Percentiles rank a stretch among this genome's conserved stretches.
Conservation (phyloP, 2,888 invertebrate species). For the Trachelus iudaicus region DNA sequence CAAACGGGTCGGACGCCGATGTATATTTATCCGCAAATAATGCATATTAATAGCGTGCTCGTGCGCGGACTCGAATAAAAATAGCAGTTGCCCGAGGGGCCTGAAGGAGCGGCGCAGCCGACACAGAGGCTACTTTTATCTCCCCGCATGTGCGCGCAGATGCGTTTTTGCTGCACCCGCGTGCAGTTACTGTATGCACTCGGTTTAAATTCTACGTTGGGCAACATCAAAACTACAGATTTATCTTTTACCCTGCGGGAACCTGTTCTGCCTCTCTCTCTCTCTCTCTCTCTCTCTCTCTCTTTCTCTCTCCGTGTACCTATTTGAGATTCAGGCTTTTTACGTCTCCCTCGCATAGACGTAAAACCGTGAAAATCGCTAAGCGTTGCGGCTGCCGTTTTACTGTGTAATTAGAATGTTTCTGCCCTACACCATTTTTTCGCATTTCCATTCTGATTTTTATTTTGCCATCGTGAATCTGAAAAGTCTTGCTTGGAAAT, state of each 20-base stretch:
- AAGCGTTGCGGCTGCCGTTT: constrained; percentile 25
- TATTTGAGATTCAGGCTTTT: background rate
- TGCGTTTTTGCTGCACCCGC: constrained; percentile 12
- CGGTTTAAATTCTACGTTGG: constrained; percentile 47
- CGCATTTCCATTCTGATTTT: background rate
- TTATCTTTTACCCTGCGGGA: constrained; percentile 37
- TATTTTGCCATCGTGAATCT: too few relatives aligned
- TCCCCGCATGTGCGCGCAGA: constrained; percentile 20
- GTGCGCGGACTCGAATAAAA: constrained; percentile 19
- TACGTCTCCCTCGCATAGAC: background rate
- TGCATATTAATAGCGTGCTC: constrained; percentile 37
- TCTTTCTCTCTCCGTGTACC: background rate
- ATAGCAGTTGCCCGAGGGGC: constrained; percentile 13
- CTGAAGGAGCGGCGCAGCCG: background rate
- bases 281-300: too few relatives aligned
- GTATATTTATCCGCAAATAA: constrained; percentile 36
- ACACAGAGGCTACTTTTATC: constrained; percentile 26
- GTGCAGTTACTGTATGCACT: constrained; percentile 16
- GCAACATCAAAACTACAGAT: constrained; percentile 36
- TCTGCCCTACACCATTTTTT: background rate
- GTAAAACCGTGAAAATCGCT: background rate
- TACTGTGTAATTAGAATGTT: constrained; percentile 33
- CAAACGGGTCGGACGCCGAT: background rate
- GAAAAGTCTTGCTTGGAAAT: too few relatives aligned
- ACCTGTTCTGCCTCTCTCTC: background rate